Conservation (phyloP, 2,797 vertebrate species). For the Phrynocephalus vlangalii region DNA sequence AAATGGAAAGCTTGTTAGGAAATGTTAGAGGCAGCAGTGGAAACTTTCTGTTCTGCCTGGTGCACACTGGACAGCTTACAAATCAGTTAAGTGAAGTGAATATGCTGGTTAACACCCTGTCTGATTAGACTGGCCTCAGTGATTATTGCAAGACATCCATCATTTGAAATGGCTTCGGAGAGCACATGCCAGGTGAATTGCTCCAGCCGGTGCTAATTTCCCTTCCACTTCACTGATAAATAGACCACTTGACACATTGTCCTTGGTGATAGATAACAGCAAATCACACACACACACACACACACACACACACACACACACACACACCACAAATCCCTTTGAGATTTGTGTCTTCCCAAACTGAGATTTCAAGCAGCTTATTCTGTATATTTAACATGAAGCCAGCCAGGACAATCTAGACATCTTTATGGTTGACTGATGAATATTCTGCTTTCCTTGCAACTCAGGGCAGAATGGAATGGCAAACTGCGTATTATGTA, state of each 20-base stretch:
- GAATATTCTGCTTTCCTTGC: conserved; percentile 40
- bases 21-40: conserved; percentile 26
- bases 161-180: conserved; percentile 51
- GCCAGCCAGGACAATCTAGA: conserved; percentile 7
- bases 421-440: conserved; percentile 36
- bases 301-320: too few species aligned
- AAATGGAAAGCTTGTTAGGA: conserved; percentile 55
- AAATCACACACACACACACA: conserved; percentile 13
- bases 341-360: conserved; percentile 36
- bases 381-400: conserved; percentile 38
- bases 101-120: conserved; percentile 55
- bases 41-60: conserved; percentile 40
- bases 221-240: conserved; percentile 61
- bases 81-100: conserved; percentile 62
- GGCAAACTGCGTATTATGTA: neutral
- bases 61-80: conserved; percentile 44
- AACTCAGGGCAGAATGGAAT: neutral
- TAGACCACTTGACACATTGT: conserved; percentile 54
- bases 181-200: conserved; percentile 52
- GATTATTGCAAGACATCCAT: conserved; percentile 48
- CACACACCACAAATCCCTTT: conserved; percentile 27
- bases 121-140: conserved; percentile 52
- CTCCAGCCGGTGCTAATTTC: conserved; percentile 52
- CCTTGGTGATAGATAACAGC: conserved; percentile 58
- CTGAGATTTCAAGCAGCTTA: conserved; percentile 47